Percentiles rank a stretch among this genome's conserved stretches.
phyloP scores from a whole-genome alignment of 2,888 invertebrate species.

The Lissonota sp. region DNA sequence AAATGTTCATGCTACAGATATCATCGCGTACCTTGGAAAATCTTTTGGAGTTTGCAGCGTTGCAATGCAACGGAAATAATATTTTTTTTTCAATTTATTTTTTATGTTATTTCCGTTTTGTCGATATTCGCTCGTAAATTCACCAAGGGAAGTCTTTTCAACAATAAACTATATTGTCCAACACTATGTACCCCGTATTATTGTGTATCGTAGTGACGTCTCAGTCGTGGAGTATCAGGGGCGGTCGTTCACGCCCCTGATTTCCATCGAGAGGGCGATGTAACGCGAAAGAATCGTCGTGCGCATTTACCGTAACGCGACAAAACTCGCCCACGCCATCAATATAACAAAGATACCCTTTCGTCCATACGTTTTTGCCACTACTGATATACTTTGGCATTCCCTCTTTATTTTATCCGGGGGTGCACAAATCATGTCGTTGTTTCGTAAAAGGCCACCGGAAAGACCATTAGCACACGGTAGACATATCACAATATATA shows the following conservation, averaged over 20 bases:
- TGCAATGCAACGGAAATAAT: no score
- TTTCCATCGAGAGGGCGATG: slow-evolving; percentile 28
- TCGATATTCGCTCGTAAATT: no score
- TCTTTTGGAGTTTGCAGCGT: no score
- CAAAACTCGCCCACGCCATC: slow-evolving; percentile 38
- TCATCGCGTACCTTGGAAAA: no score
- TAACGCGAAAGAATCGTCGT: neutral
- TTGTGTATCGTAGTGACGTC: slow-evolving; percentile 1
- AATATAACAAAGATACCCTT: slow-evolving; percentile 39
- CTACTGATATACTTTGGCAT: slow-evolving; percentile 22
- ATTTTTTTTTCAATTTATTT: no score
- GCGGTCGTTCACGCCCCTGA: slow-evolving; percentile 18
- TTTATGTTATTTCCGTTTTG: no score
- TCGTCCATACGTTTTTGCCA: slow-evolving; percentile 51
- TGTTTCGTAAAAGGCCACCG: slow-evolving; percentile 25
- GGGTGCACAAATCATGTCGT: slow-evolving; percentile 62
- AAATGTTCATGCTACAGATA: no score
- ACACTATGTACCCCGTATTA: no score
- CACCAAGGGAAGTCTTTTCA: no score
- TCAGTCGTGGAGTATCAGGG: slow-evolving; percentile 6
- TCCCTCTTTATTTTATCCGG: slow-evolving; percentile 36
- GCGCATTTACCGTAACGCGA: slow-evolving; percentile 26
- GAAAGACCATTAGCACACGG: slow-evolving; percentile 38
- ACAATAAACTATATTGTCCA: no score
- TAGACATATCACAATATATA: neutral